Conservation (phyloP, 1,140 invertebrate genomes). For the Linepithema humile region DNA sequence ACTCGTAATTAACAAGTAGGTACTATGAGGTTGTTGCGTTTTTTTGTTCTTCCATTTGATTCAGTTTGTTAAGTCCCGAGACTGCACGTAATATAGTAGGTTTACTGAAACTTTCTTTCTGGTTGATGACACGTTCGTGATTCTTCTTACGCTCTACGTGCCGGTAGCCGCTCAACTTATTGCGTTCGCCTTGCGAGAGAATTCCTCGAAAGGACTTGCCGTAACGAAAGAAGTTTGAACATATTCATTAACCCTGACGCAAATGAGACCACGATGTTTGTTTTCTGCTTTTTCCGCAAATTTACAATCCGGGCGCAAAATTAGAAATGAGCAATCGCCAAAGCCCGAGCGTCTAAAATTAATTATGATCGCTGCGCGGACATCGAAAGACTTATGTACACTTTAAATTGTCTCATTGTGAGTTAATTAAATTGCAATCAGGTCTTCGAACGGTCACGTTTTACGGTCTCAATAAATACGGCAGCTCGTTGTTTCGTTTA, state of each 20-base stretch:
- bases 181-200: background rate
- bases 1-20: background rate
- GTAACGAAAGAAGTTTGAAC: conserved; percentile 14
- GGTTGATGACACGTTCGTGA: background rate
- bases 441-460: background rate
- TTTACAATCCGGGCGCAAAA: background rate
- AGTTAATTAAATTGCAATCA: conserved; percentile 10
- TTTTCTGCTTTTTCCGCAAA: background rate
- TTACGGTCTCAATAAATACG: background rate
- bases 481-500: background rate
- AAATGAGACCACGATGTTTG: background rate
- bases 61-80: background rate
- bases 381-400: background rate
- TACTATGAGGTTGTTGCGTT: background rate
- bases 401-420: background rate
- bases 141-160: conserved; percentile 16
- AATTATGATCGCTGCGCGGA: background rate
- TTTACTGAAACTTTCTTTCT: background rate
- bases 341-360: background rate
- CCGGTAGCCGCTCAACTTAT: background rate
- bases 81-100: background rate
- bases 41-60: background rate
- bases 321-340: background rate
- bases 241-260: background rate
- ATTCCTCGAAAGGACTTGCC: background rate